Evolutionary conservation across 2,888 invertebrate genomes (phyloP).

Genomic region (Norana najaformis): DNA sequence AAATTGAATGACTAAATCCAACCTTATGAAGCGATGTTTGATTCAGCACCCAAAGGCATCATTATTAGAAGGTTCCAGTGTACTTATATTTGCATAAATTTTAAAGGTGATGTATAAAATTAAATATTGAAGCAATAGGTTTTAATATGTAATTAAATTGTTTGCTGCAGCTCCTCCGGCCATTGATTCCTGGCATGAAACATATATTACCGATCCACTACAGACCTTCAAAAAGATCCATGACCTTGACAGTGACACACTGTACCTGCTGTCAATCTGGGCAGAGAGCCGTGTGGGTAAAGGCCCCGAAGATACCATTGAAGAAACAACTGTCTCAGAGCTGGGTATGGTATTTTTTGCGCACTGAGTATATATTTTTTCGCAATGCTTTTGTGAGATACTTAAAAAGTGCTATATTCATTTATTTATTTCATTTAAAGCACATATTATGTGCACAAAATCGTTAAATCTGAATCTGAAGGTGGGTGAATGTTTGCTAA

Average conservation of each 20-base stretch:
- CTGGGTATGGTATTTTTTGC: background rate
- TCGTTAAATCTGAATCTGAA: too few species aligned
- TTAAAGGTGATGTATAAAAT: too few species aligned
- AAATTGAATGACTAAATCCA: too few species aligned
- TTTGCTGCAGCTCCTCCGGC: conserved; percentile 16
- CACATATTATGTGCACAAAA: too few species aligned
- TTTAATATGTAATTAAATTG: too few species aligned
- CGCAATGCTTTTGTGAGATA: too few species aligned
- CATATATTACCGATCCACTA: background rate
- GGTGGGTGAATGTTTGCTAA: too few species aligned
- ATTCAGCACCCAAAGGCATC: background rate
- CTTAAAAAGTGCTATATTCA: too few species aligned
- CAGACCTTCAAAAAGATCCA: background rate
- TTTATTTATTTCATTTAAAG: too few species aligned
- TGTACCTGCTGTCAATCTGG: conserved; percentile 28
- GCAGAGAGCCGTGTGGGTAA: conserved; percentile 21
- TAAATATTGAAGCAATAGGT: too few species aligned
- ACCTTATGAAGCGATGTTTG: too few species aligned
- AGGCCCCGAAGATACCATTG: background rate
- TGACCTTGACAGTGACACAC: conserved; percentile 16
- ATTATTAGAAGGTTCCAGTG: background rate
- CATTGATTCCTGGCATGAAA: background rate
- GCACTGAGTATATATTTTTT: background rate
- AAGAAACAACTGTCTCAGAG: background rate
- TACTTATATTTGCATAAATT: background rate